These are phyloP conservation scores for Drosophila vallismaia DNA, from an alignment of 2,888 invertebrate species.

Conservation along the genomic window DNA sequence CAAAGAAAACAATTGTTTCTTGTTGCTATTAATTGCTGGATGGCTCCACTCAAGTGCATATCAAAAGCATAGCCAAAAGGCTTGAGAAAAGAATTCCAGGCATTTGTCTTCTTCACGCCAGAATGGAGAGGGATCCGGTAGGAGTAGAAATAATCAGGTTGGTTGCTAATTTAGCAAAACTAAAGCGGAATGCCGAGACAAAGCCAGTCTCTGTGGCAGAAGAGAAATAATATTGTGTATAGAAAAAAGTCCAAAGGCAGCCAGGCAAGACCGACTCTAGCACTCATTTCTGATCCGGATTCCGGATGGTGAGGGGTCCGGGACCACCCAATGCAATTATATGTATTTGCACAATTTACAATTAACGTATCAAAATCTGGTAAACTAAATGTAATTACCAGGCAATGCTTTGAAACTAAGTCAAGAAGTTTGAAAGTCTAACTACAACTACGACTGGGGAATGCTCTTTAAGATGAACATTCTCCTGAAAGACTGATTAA, in stretches of 20 bases:
- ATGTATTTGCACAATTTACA: constrained; percentile 75
- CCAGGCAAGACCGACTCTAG: constrained; percentile 62
- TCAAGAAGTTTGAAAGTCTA: constrained; percentile 6
- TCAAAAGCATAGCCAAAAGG: constrained; percentile 76
- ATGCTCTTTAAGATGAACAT: constrained; percentile 26
- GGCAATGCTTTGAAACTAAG: constrained; percentile 12
- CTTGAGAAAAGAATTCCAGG: constrained; percentile 74
- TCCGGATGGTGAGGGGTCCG: constrained; percentile 26
- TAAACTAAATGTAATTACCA: constrained; percentile 76
- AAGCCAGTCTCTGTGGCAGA: constrained; percentile 15
- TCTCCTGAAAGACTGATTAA: no score
- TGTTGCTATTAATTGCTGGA: constrained; percentile 61
- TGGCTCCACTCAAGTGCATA: constrained; percentile 51
- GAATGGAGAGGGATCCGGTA: constrained; percentile 27
- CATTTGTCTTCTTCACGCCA: constrained; percentile 77
- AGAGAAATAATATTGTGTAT: constrained; percentile 5
- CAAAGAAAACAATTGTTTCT: constrained; percentile 51
- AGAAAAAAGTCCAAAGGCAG: constrained; percentile 33
- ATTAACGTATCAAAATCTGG: constrained; percentile 77
- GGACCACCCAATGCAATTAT: constrained; percentile 58
- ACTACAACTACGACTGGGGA: constrained; percentile 9
- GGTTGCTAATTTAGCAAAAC: constrained; percentile 71
- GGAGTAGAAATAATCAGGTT: constrained; percentile 13
- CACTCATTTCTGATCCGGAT: constrained; percentile 43
- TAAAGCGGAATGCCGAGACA: constrained; percentile 56